phyloP scores from a whole-genome alignment of 2,888 invertebrate genomes.

The Acanthococcus lagerstroemiae region DNA sequence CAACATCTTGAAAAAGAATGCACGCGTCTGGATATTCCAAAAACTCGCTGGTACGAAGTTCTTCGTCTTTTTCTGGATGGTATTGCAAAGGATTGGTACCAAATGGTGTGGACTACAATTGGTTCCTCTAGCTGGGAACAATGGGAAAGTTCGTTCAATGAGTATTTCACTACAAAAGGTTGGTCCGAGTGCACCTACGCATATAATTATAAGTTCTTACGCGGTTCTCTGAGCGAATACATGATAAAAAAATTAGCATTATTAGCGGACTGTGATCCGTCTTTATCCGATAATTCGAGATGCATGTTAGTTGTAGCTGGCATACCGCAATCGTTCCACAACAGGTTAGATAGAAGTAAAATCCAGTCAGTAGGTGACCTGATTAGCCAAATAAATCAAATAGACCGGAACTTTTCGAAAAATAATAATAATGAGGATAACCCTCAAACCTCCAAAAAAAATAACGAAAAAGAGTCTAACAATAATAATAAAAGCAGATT shows the following conservation, averaged over 20 bases:
- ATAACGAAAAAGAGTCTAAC: not conserved
- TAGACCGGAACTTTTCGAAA: not conserved
- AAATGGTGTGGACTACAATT: not conserved
- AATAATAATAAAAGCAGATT: not conserved
- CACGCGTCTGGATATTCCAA: not conserved
- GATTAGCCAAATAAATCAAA: not conserved
- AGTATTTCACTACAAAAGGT: not conserved
- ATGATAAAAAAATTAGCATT: not conserved
- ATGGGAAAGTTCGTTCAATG: not conserved
- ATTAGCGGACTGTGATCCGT: not conserved
- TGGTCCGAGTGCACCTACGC: slow-evolving; percentile 8
- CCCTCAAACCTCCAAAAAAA: not conserved
- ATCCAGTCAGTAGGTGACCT: not conserved
- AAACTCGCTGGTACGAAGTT: not conserved
- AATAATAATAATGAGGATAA: not conserved
- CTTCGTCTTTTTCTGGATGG: not conserved
- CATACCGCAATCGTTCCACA: not conserved
- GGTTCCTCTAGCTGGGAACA: not conserved
- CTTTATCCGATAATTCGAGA: not conserved
- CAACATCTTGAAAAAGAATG: not conserved
- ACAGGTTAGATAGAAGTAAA: not conserved
- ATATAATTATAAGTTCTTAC: not conserved
- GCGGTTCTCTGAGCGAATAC: slow-evolving; percentile 4
- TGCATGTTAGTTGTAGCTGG: not conserved
- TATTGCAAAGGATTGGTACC: not conserved